Evolutionary conservation across 2,888 invertebrate genomes (phyloP).

Genomic region (Geotrupes spiniger): DNA sequence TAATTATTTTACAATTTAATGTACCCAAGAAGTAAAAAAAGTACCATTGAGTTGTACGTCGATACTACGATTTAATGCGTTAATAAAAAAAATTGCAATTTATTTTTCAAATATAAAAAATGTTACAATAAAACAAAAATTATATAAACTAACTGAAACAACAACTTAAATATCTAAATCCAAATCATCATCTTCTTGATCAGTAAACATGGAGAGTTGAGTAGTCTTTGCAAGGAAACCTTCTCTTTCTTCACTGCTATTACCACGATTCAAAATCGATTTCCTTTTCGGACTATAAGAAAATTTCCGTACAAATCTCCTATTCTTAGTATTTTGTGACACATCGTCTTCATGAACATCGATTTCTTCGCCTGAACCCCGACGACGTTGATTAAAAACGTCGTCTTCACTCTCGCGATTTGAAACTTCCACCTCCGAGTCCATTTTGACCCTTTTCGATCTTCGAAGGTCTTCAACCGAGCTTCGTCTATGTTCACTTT

Average conservation of each 20-base stretch:
- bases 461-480: conserved; percentile 1
- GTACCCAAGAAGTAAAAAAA: too few species aligned
- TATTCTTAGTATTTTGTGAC: conserved; percentile 28
- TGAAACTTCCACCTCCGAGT: background rate
- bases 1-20: too few species aligned
- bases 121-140: too few species aligned
- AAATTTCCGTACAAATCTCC: conserved; percentile 13
- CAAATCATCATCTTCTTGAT: conserved; percentile 53
- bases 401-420: conserved; percentile 1
- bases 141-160: too few species aligned
- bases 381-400: conserved; percentile 16
- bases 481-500: conserved; percentile 8
- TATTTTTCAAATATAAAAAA: too few species aligned
- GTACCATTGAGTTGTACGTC: too few species aligned
- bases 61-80: too few species aligned
- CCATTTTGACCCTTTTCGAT: conserved; percentile 1
- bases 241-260: background rate
- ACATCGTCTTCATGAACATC: conserved; percentile 44
- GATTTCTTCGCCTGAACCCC: conserved; percentile 8
- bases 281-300: conserved; percentile 12
- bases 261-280: conserved; percentile 1
- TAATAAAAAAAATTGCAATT: too few species aligned
- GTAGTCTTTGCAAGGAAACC: too few species aligned
- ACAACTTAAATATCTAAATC: conserved; percentile 41
- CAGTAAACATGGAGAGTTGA: conserved; percentile 54